Base-by-base conservation (phyloP, 1,140 invertebrate genomes). In the Sarcophaga peregrina region DNA sequence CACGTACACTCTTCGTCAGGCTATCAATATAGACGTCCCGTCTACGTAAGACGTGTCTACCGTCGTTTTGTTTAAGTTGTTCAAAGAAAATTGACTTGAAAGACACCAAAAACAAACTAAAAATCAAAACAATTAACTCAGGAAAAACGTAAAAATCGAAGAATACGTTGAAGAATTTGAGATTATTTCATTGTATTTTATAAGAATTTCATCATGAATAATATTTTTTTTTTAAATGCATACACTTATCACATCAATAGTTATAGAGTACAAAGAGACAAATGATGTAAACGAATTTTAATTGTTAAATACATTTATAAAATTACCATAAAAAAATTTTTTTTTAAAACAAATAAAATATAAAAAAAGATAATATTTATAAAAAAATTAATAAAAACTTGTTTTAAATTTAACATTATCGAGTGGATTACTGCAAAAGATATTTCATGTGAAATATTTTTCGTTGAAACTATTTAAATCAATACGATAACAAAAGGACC, bases 21-120 rank as follows among this genome's bases (percentile, higher is more conserved):
- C 62, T 89, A 89, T 80, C 86, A 88, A 78, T 89, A 89, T 78
- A 86, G 87, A 84, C 88, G 88, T 37, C 88, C 88, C 85, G 87
- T 89, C 84, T 87, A 87, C 86, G 86, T 89, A 86, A 89, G 88
- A 85, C 88, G 88, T 83, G 84, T 87, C 84, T 86, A 87, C 80
- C 87, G 87, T 85, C 88, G 87, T 84, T 88, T 88, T 85, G 87
- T 87, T 82, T 89, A 89, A 85, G 82, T 85, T 76, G 84, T 82
- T 76, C 84, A 7, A 15, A 8, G 6, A 25, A 37, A 37, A 37
- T 37, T 37, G 25, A 37, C 25, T 37, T 37, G 25, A 20, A 9
- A 25, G 37, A 8, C 62, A 72, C 15, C 58, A 80, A 80, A 15
- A 68, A 15, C 48, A 15, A 15, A 3, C 45, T 17, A 76, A 48